These are phyloP conservation scores for Chloroceryle inda DNA, from an alignment of 2,797 vertebrate species.

Conservation along the genomic window DNA sequence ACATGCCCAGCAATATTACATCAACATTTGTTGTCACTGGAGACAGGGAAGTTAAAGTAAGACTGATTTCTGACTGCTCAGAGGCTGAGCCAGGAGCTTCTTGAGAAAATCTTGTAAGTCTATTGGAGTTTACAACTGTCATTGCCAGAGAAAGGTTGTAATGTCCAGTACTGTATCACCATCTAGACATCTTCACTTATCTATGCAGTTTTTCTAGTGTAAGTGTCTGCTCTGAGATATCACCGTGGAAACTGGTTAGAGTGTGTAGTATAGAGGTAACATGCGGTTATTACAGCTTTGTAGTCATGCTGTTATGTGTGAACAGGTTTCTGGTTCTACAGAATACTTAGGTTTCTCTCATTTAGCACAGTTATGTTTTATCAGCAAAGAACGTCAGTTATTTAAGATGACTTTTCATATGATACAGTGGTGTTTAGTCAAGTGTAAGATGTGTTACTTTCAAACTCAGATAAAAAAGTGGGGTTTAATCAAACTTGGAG, in stretches of 20 bases:
- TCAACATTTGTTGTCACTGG: fast-evolving
- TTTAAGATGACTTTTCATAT: not conserved
- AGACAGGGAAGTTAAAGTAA: not conserved
- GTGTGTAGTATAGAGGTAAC: not conserved
- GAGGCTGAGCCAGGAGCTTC: not conserved
- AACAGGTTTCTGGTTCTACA: not conserved
- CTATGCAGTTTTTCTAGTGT: not conserved
- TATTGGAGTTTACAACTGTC: not conserved
- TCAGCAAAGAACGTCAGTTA: not conserved
- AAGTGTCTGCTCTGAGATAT: not conserved
- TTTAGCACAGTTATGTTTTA: not conserved
- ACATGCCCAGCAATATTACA: not conserved
- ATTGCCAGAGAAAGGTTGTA: not conserved
- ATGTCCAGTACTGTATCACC: not conserved
- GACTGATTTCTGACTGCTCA: not conserved
- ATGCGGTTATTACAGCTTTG: not conserved
- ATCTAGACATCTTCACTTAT: not conserved
- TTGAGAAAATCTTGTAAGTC: not conserved
- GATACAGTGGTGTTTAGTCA: not conserved
- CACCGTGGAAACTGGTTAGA: not conserved
- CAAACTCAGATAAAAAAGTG: not conserved
- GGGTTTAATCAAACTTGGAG: not conserved
- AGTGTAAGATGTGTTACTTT: not conserved
- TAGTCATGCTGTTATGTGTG: fast-evolving
- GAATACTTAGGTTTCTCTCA: not conserved